A percentile compares a stretch with the other conserved stretches of the same genome.
phyloP scores from a whole-genome alignment of 2,797 vertebrate species.

The Nannoperca obscura region DNA sequence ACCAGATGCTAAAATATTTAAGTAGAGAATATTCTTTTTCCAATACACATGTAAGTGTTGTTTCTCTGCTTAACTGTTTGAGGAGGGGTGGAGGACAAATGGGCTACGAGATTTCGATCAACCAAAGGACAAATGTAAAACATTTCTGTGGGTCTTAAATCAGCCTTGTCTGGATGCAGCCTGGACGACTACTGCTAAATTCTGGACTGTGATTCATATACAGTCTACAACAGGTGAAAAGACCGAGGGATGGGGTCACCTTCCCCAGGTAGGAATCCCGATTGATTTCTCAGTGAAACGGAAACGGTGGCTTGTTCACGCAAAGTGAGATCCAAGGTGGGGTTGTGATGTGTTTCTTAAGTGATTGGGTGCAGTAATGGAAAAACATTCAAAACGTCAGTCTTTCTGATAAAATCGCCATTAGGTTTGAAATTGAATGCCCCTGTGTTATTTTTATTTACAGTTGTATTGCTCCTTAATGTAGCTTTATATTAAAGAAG shows the following conservation, averaged over 20 bases:
- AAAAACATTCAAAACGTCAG: background rate
- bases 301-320: background rate
- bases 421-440: background rate
- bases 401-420: background rate
- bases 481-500: background rate
- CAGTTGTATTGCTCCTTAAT: background rate
- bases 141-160: background rate
- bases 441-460: background rate
- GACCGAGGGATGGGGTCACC: background rate
- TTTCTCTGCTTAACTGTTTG: slow-evolving; percentile 3
- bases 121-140: background rate
- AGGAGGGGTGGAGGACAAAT: background rate
- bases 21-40: slow-evolving; percentile 3
- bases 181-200: background rate
- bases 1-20: slow-evolving; percentile 26
- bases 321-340: background rate
- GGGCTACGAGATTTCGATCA: background rate
- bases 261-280: background rate
- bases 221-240: background rate
- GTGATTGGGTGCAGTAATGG: background rate
- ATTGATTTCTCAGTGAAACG: background rate
- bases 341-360: background rate
- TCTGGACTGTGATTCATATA: background rate
- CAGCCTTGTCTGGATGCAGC: background rate
- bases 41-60: background rate